Base-by-base conservation (phyloP, 2,888 invertebrate species). In the Chouioia cunea region DNA sequence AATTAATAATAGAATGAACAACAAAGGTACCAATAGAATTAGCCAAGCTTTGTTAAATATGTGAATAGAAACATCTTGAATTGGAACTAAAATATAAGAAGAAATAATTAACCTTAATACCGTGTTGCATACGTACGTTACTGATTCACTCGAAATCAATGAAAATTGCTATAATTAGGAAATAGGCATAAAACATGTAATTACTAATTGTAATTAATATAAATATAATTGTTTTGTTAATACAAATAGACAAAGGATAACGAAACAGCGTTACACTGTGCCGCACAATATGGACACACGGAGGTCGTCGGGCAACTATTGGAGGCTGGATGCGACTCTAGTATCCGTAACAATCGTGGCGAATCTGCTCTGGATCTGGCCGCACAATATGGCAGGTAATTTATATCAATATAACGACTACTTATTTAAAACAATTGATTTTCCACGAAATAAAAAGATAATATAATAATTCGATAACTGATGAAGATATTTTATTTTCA, bases 281-380 rank as follows among this genome's bases (percentile, higher is more conserved):
- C 97, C 4, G 94, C 97, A 36, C 96, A 97, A 85, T 97, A 95
- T 86, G 97, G 97, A 8, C 95, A 96, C 86, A 93, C 93, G 64
- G 91, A 91, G 65, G 94, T 96, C 58, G 93, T 97, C 64, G 90
- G 91, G 56, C 90, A 94, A 80, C 89, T 97, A 77, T 87, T 97
- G 77, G 91, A 93, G 78, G 91, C 93, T 81, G 93, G 93, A 73
- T 96, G 96, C 79, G 95, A 97, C 88, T 95, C 97, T 54, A 92
- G 93, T 77, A 92, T 96, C 81, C 90, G 93, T 77, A 97, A 97
- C 86, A 90, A 90, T 77, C 91, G 93, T 73, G 94, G 95, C 65
- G 97, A 97, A 86, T 96, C 96, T 46, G 94, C 97, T 0, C 88
- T 99, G 80, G 98, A 99, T 86, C 90, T 99, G 73, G 97, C 98